Evolutionary conservation across 2,888 invertebrate species (phyloP), one percentile per base, ranked within the genome.

Genomic region (Thymelicus lineola): DNA sequence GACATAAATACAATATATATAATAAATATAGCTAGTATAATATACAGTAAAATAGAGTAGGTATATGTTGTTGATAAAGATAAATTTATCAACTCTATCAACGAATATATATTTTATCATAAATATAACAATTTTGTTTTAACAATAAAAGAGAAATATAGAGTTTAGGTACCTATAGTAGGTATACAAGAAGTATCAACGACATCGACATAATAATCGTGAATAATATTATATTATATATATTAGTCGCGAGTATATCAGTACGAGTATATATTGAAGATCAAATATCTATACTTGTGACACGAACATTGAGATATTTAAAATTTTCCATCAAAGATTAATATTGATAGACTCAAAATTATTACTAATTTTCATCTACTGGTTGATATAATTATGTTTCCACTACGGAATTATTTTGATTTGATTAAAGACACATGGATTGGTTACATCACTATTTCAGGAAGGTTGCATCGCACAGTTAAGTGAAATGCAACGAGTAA

Each of bases 401-500:
- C 7, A 17, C 50, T 50, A 50, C 50, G 17, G 50, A 50, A 9
- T 42, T 42, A 12, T 10, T 7, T 15, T 50, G 9, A 17, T 9
- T 50, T 9, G n/a, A 10, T 20, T 20, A 20, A 3, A 48, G 17
- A 48, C 7, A 62, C 15, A 50, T 12, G 35, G 62, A 62, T 35
- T 63, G 63, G 38, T 53, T 53, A 63, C 63, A 63, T 63, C 38
- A 62, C 50, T 62, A 50, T 62, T 35, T 36, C 5, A 57, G 14
- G n/a, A 14, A 48, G 1, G 66, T 66, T 38, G 20, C 59, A 60
- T 66, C 66, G 59, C 58, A 66, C 66, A 59, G n/a, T 66, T 48
- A 59, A 66, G 66, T 66, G 66, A 48, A 66, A 66, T 28, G 59
- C 38, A 48, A 50, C 17, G n/a, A 17, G 6, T 17, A 36, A n/a